Evolutionary conservation across 2,888 invertebrate species (phyloP).

Genomic region (Erebia aethiops): DNA sequence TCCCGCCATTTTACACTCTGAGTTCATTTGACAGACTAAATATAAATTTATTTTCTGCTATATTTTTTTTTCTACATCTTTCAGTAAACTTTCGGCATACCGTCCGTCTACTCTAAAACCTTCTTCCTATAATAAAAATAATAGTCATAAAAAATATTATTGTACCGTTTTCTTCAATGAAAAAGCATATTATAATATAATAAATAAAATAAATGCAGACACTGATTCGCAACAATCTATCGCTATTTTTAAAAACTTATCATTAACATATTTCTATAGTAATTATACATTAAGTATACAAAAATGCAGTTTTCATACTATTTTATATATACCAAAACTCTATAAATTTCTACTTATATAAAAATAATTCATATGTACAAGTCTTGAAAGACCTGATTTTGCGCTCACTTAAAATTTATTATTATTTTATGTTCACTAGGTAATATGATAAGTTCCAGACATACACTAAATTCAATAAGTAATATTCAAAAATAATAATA

Average conservation of each 20-base stretch:
- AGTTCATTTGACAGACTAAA: too few species aligned
- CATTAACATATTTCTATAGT: slow-evolving; percentile 20
- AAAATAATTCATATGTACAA: not conserved
- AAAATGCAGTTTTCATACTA: slow-evolving; percentile 6
- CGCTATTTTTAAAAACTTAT: not conserved
- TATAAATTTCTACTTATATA: slow-evolving; percentile 11
- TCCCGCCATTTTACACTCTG: too few species aligned
- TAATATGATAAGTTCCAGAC: too few species aligned
- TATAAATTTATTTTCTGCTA: too few species aligned
- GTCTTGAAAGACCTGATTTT: not conserved
- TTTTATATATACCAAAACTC: not conserved
- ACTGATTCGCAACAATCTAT: not conserved
- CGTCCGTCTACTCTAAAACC: too few species aligned
- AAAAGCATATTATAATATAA: not conserved
- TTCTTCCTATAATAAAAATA: not conserved
- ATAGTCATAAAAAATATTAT: not conserved
- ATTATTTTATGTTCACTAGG: too few species aligned
- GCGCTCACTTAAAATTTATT: too few species aligned
- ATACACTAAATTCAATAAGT: too few species aligned
- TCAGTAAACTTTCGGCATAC: too few species aligned
- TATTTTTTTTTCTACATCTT: too few species aligned
- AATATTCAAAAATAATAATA: too few species aligned
- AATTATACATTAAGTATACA: slow-evolving; percentile 31
- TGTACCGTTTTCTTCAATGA: not conserved
- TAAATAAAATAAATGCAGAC: not conserved